Evolutionary conservation across 2,797 vertebrate genomes (phyloP).

Genomic region (Anisognathus igniventris): DNA sequence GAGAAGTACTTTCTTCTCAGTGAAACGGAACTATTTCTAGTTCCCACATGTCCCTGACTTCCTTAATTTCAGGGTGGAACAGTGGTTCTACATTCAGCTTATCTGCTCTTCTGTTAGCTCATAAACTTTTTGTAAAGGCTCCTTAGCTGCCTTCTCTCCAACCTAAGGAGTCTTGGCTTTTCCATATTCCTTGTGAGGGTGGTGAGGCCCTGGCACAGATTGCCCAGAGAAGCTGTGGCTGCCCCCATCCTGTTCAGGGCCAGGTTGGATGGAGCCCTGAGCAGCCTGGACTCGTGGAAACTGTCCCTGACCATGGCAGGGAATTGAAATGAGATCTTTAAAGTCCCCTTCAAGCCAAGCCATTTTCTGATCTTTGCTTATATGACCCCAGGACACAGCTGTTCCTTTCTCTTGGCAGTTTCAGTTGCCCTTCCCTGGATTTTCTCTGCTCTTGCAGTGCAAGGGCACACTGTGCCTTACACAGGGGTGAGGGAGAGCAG

Average conservation of each 20-base stretch:
- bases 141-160: not conserved
- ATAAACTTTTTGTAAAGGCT: not conserved
- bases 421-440: not conserved
- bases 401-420: not conserved
- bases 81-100: not conserved
- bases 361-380: not conserved
- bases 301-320: not conserved
- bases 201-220: not conserved
- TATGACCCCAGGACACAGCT: not conserved
- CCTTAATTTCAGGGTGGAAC: not conserved
- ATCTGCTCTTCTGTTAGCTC: not conserved
- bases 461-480: not conserved
- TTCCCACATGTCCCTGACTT: not conserved
- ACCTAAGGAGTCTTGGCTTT: not conserved
- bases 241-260: not conserved
- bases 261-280: not conserved
- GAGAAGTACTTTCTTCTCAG: not conserved
- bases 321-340: not conserved
- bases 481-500: not conserved
- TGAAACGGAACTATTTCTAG: not conserved
- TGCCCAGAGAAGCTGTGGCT: not conserved
- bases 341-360: not conserved
- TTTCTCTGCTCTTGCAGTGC: not conserved
- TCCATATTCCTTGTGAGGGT: not conserved
- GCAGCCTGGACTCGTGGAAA: accelerated